Conservation (phyloP, 2,888 invertebrate genomes). For the Drosophila prostipennis region DNA sequence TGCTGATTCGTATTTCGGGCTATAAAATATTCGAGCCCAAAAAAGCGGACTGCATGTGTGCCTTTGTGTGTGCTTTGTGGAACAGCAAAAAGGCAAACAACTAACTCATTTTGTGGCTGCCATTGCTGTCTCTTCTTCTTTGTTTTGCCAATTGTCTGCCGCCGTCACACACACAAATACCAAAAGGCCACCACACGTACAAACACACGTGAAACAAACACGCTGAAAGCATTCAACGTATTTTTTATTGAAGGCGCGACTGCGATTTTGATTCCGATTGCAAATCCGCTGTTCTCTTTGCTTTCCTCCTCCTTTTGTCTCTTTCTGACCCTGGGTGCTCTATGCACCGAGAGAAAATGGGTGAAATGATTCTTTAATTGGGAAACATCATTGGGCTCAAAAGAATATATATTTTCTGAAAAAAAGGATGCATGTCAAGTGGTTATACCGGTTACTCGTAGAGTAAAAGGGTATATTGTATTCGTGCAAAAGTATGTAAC, state of each 20-base stretch:
- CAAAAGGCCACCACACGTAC: slow-evolving; percentile 4
- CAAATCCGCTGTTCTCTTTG: slow-evolving; percentile 2
- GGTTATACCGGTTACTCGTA: no score
- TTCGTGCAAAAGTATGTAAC: no score
- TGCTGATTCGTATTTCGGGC: slow-evolving; percentile 32
- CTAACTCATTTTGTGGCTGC: slow-evolving; percentile 76
- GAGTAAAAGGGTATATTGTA: no score
- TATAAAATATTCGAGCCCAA: slow-evolving; percentile 43
- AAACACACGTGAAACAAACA: slow-evolving; percentile 22
- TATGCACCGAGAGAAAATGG: not conserved
- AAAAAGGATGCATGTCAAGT: no score
- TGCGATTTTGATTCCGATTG: slow-evolving; percentile 61
- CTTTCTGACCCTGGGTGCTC: not conserved
- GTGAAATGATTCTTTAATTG: no score
- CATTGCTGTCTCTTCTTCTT: slow-evolving; percentile 43
- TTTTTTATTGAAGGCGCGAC: slow-evolving; percentile 50
- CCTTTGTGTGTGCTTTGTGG: slow-evolving; percentile 1
- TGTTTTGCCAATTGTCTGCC: slow-evolving; percentile 73
- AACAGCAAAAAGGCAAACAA: slow-evolving; percentile 65
- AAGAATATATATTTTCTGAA: no score
- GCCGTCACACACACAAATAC: slow-evolving; percentile 7
- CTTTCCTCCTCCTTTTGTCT: not conserved
- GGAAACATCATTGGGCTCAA: no score
- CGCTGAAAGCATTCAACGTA: slow-evolving; percentile 48
- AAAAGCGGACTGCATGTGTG: slow-evolving; percentile 30